Base-by-base conservation (phyloP, 2,888 invertebrate genomes). In the Lordiphosa fenestrarum region DNA sequence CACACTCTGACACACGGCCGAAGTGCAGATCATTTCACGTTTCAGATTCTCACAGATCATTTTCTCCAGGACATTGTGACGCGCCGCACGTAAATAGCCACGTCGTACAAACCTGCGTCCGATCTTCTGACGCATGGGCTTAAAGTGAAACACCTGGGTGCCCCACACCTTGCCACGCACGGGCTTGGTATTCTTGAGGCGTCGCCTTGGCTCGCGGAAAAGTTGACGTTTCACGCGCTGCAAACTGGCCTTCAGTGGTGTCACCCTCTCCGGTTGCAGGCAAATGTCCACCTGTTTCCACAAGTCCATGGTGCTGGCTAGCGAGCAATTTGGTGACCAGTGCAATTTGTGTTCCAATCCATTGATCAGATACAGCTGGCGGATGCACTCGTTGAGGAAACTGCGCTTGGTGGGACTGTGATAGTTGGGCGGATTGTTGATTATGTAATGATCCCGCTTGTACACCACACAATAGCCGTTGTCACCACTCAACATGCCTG, bases 331-430 rank as follows among this genome's bases (percentile, higher is more conserved):
- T 5, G 62, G 55, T 6, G 54, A 42, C 65, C 69, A 77, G 50
- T 63, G 58, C 37, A 74, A 25, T 15, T 72, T 66, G 44, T 71
- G 56, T 0, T 23, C 49, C 30, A 57, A 41, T 3, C 78, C 80
- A 40, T 71, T 71, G 7, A 73, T 58, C 9, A 80, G 41, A 47
- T 85, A 80, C 49, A 85, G 19, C 37, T 84, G 83, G 0, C 75
- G 64, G 30, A 85, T 80, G 65, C 86, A 85, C 35, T 80, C 80
- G 58, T 73, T 85, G 23, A 86, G 73, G 42, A 73, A 80, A 2
- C 67, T 73, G 4, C 86, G 62, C 50, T 85, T 86, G 0, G 69
- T 69, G 3, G 73, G 66, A 25, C 67, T 74, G 15, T 57, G 57
- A 48, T 70, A 86, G 54, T 84, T 69, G 4, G 70, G 71, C 4